Base-by-base conservation (phyloP, 2,888 invertebrate genomes). In the Erebia palarica region DNA sequence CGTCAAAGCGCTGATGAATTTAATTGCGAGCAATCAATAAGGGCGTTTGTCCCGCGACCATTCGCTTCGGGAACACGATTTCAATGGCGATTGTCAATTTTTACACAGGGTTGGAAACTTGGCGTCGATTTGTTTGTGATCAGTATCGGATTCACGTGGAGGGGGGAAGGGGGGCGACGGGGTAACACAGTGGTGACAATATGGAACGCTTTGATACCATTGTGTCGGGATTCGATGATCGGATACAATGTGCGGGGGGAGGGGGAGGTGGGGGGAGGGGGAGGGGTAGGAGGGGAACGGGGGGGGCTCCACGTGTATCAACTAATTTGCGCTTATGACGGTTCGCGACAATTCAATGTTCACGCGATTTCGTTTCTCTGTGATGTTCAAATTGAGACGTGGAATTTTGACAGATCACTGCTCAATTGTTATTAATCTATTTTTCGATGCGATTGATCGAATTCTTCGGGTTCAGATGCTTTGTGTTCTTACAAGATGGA, bases 11-110 rank as follows among this genome's bases (percentile, higher is more conserved):
- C 82, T 79, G 84, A 82, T 81, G 86, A 84, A 84, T 86, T 86
- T 87, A 88, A 89, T 88, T 87, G 88, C 82, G 80, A 80, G 79
- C 75, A 71, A 77, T 85, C 86, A 82, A 87, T 87, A 87, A 81
- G 80, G 84, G 77, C 84, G 80, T 74, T 81, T 81, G 84, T 82
- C 84, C 83, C 84, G 72, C 72, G 70, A 58, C 59, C 89, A 89
- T 86, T 88, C 87, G 9, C 63, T 87, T 88, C 83, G 80, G 76
- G 67, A 67, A 73, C 71, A 70, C 69, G 73, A 70, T 71, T 74
- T 68, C 73, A 70, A 73, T 74, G 67, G 51, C 61, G 72, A 69
- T 73, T 73, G 74, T 69, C 70, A 73, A 73, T 74, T 73, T 74
- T 74, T 70, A 58, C 65, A 51, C 68, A 57, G 63, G 7, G 47